Evolutionary conservation across 2,888 invertebrate genomes (phyloP), one percentile per base, ranked within the genome.

Genomic region (Caenorhabditis angaria): DNA sequence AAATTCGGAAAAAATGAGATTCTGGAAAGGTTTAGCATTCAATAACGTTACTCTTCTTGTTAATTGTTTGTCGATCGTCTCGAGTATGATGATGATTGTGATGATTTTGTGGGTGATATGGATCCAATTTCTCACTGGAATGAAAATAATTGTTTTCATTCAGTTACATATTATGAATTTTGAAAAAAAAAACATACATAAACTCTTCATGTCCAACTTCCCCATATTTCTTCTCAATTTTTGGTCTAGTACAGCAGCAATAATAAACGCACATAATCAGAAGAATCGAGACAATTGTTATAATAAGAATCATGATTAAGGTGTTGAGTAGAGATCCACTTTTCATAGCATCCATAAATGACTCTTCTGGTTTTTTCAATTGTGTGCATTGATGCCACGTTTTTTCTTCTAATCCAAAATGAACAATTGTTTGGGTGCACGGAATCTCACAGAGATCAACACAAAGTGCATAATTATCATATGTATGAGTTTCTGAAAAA

Each of bases 401-500:
- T 10, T 54, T 48, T n/a, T 69, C 28, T 27, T 73, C 58, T 4
- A 41, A 59, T 22, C 41, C 25, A 20, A 65, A 61, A 55, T 61
- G 32, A 24, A 73, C 73, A 20, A 67, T 48, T 14, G 73, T 73
- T n/a, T 54, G 29, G 14, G 57, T 73, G 29, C 73, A 73, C 14
- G 62, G 68, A 6, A 64, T 20, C 12, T 65, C 65, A 41, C 73
- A 73, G 1, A 69, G 25, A 18, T 65, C 53, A 12, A 47, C 24
- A 32, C 73, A 73, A 47, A 65, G 32, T 14, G 24, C 61, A 24
- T 29, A 54, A 48, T 67, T 61, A 48, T 54, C 29, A 29, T 67
- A 72, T 14, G 72, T 72, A 61, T 64, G 65, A 24, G 72, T 60
- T 2, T 67, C 72, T 72, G 64, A 29, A 70, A 70, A 48, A 2